phyloP scores from a whole-genome alignment of 2,888 invertebrate species.

The Laspeyria flexula region DNA sequence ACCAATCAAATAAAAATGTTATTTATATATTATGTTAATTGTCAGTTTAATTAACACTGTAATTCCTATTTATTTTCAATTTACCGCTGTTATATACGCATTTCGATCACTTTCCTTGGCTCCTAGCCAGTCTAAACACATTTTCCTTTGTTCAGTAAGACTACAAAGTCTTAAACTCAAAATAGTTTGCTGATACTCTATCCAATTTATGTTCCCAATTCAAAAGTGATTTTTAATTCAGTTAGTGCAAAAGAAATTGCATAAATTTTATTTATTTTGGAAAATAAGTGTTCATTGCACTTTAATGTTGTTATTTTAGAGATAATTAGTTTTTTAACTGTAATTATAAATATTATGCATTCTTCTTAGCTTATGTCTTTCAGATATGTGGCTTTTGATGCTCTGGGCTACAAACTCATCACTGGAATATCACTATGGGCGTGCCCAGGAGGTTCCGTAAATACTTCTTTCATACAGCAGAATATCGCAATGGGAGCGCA shows the following conservation, averaged over 20 bases:
- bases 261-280: no score
- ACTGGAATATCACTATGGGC: conserved; percentile 90
- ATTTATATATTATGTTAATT: no score
- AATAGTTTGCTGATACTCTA: background rate
- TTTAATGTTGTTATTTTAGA: background rate
- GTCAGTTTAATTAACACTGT: no score
- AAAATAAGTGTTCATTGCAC: background rate
- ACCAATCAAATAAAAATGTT: no score
- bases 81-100: background rate
- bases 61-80: no score
- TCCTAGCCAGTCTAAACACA: background rate
- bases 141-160: conserved; percentile 1
- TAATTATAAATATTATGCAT: conserved; percentile 24
- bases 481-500: conserved; percentile 51
- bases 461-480: conserved; percentile 57
- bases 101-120: conserved; percentile 2
- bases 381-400: conserved; percentile 94
- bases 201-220: background rate
- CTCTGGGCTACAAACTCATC: conserved; percentile 92
- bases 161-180: background rate
- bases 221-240: background rate
- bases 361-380: conserved; percentile 50
- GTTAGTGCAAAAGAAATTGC: background rate
- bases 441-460: conserved; percentile 48
- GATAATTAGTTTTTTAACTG: background rate